These are phyloP conservation scores for Lathamus discolor DNA, from an alignment of 2,113 vertebrate species.

Conservation along the genomic window DNA sequence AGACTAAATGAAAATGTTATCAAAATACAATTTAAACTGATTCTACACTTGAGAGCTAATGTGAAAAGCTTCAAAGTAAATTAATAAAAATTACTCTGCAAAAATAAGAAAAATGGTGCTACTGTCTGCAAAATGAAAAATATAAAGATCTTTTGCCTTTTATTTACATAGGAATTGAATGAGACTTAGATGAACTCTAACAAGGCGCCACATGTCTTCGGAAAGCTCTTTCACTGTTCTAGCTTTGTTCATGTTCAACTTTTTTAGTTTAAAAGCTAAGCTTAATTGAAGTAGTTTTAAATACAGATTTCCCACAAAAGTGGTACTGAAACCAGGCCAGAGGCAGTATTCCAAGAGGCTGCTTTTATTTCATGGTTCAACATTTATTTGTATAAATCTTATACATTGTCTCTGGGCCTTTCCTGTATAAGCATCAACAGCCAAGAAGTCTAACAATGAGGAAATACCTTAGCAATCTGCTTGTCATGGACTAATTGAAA, in stretches of 20 bases:
- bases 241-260: not conserved
- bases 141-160: not conserved
- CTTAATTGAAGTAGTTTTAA: constrained; percentile 23
- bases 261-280: constrained; percentile 5
- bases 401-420: not conserved
- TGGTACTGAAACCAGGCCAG: not conserved
- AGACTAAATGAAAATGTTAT: not conserved
- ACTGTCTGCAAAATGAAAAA: not conserved
- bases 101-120: not conserved
- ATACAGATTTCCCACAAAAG: not conserved
- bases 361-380: constrained; percentile 7
- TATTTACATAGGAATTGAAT: not conserved
- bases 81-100: not conserved
- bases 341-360: not conserved
- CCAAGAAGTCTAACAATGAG: not conserved
- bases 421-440: not conserved
- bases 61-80: not conserved
- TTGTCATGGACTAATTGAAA: not conserved
- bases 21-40: not conserved
- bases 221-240: not conserved
- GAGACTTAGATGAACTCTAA: not conserved
- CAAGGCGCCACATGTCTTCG: not conserved
- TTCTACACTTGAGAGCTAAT: not conserved
- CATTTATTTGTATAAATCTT: not conserved
- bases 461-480: not conserved